These are phyloP conservation scores for Lasiurus cinereus DNA, from an alignment of 2,113 vertebrate species.

Conservation along the genomic window DNA sequence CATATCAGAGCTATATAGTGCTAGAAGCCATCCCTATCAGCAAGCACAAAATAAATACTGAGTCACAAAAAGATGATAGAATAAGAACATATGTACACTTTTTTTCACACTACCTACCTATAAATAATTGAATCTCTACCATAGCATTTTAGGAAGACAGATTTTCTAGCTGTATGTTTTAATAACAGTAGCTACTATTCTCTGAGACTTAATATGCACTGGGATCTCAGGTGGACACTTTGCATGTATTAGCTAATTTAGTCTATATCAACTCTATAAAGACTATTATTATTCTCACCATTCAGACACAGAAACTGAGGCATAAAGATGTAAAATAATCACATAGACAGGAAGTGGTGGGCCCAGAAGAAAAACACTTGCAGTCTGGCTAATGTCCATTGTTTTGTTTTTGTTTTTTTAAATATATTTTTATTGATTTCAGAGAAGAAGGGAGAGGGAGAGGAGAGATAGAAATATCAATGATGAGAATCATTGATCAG, in stretches of 20 bases:
- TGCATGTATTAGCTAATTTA: neutral
- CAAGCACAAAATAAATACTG: slow-evolving; percentile 58
- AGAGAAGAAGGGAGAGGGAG: too few species aligned
- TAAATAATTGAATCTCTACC: slow-evolving; percentile 31
- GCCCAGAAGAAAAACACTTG: neutral
- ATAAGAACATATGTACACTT: slow-evolving; percentile 11
- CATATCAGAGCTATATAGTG: slow-evolving; percentile 5
- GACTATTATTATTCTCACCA: neutral
- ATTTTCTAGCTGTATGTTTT: neutral
- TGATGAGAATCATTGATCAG: too few species aligned
- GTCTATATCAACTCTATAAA: neutral
- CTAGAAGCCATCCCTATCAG: neutral
- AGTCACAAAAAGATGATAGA: neutral
- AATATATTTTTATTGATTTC: too few species aligned
- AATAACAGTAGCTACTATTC: neutral
- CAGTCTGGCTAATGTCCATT: neutral
- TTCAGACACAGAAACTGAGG: slow-evolving; percentile 41
- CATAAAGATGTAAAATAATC: neutral
- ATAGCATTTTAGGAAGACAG: neutral
- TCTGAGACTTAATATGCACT: neutral
- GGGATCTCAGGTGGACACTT: neutral
- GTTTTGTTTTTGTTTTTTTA: too few species aligned
- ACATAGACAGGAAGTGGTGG: neutral
- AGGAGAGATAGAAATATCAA: too few species aligned
- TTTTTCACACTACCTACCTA: neutral